phyloP scores from a whole-genome alignment of 2,113 vertebrate species.

The Empidonax alnorum region DNA sequence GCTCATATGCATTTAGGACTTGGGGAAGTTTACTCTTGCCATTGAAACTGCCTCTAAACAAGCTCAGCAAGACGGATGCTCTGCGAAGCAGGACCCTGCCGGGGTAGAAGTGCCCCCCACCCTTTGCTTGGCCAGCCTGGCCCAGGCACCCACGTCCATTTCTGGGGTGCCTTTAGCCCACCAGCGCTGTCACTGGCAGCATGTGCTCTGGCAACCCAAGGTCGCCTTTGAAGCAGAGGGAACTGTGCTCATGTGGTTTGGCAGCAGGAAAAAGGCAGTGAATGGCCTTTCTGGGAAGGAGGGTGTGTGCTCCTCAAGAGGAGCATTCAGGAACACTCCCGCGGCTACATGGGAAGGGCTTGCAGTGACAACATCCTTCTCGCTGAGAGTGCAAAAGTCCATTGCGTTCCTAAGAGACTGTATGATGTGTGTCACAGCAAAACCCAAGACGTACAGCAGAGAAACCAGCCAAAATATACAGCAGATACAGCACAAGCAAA shows the following conservation, averaged over 20 bases:
- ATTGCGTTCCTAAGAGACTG: background rate
- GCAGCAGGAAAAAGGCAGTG: background rate
- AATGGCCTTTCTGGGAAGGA: background rate
- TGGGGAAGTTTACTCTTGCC: background rate
- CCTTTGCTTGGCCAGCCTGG: background rate
- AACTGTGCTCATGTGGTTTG: background rate
- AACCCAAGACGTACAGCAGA: background rate
- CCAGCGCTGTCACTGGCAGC: background rate
- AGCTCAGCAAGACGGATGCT: background rate
- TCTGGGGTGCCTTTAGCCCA: background rate
- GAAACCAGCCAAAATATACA: background rate
- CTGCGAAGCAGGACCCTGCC: background rate
- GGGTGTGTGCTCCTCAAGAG: background rate
- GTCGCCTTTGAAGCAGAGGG: background rate
- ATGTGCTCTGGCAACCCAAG: background rate
- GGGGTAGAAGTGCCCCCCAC: background rate
- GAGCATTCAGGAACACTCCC: background rate
- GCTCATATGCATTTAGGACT: accelerated
- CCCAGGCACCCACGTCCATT: background rate
- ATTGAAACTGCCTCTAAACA: background rate
- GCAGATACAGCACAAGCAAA: background rate
- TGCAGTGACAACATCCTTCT: background rate
- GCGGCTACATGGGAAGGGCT: background rate
- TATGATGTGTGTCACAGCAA: background rate
- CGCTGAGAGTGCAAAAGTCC: background rate